Base-by-base conservation (phyloP, 1,140 invertebrate species). In the Caenorhabditis briggsae region DNA sequence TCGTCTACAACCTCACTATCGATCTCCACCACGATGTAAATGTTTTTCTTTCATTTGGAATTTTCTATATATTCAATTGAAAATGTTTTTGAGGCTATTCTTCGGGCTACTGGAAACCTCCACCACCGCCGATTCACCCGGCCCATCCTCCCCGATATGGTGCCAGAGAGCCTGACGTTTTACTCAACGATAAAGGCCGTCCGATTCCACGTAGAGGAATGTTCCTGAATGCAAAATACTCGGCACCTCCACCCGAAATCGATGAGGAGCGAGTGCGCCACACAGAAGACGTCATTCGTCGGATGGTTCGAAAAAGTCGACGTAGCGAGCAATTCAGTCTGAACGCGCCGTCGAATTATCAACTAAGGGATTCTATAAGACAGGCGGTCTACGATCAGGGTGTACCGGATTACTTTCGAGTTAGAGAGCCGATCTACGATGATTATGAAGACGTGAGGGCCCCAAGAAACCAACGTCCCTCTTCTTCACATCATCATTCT, bases 191-290 rank as follows among this genome's bases (percentile, higher is more conserved):
- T 12, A 78, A 53, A 78, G n/a, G 46, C 8, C 33, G 16, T 3
- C 70, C 43, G 5, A 25, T 78, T 50, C 70, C 70, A 5, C 16
- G 46, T 12, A 50, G 14, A 23, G 70, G 70, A 48, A 78, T 78
- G 70, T 78, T 78, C 33, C n/a, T 46, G 70, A 78, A 78, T 14
- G 70, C 70, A 3, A 78, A 78, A n/a, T 78, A 78, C 33, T 78
- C 70, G 0, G 70, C 50, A 50, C 18, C 43, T 48, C 41, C 14
- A 1, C 65, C 70, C 1, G 7, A 2, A 20, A 50, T 78, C 46
- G 70, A 78, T 2, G 70, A 78, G 14, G 46, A 53, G 20, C 70
- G 18, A 78, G 41, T 78, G 6, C 43, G 46, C 2, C 43, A 23
- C 11, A 78, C 70, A 3, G 70, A 50, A 12, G 70, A 53, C 8